Conservation (phyloP, 2,113 vertebrate species). For the Oceanites oceanicus region DNA sequence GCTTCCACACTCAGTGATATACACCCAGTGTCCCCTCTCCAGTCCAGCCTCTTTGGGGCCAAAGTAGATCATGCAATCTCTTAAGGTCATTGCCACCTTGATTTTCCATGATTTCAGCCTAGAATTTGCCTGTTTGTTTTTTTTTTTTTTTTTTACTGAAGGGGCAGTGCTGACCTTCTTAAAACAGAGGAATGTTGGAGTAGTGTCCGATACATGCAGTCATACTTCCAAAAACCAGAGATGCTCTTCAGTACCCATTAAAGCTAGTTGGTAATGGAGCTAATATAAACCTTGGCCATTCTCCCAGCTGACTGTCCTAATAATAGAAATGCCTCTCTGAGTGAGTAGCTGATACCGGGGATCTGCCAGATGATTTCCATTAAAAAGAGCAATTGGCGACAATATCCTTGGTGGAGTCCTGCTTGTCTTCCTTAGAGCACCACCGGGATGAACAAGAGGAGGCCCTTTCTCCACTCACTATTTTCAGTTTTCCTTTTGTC, state of each 20-base stretch:
- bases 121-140: neutral
- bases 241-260: neutral
- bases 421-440: neutral
- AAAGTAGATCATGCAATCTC: neutral
- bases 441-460: neutral
- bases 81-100: neutral
- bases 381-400: neutral
- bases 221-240: neutral
- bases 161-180: neutral
- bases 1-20: neutral
- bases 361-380: neutral
- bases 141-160: neutral
- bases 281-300: slow-evolving; percentile 20
- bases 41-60: neutral
- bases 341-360: neutral
- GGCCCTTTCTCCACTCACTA: neutral
- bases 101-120: neutral
- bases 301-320: neutral
- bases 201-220: neutral
- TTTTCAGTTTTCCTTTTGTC: neutral
- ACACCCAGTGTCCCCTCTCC: neutral
- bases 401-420: neutral
- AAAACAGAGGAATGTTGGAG: neutral
- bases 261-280: neutral
- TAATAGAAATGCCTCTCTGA: neutral